Evolutionary conservation across 1,140 invertebrate species (phyloP).

Genomic region (Aphaenogaster ashmeadi): DNA sequence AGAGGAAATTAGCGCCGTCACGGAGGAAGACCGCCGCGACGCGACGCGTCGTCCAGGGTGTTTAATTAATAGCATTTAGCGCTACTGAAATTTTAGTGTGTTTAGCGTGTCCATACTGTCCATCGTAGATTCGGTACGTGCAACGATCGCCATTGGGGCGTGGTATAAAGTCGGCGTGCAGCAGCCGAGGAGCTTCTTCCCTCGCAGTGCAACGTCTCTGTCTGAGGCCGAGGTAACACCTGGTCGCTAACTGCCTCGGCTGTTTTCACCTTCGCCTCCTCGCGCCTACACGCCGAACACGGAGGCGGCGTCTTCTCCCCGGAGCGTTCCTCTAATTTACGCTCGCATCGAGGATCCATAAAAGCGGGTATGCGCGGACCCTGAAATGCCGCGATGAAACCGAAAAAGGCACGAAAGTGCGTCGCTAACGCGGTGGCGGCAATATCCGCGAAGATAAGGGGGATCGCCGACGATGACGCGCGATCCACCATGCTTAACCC

Average conservation of each 20-base stretch:
- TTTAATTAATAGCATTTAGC: slow-evolving; percentile 64
- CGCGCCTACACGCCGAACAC: slow-evolving; percentile 52
- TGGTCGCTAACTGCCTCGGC: slow-evolving; percentile 73
- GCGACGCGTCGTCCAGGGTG: not conserved
- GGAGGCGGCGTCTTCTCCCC: not conserved
- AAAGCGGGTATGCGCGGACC: slow-evolving; percentile 47
- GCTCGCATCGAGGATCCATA: slow-evolving; percentile 70
- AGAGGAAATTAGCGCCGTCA: slow-evolving; percentile 4
- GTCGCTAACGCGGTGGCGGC: slow-evolving; percentile 38
- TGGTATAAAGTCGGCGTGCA: slow-evolving; percentile 30
- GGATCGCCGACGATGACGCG: not conserved
- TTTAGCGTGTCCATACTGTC: slow-evolving; percentile 51
- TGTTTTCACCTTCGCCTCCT: slow-evolving; percentile 68
- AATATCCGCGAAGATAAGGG: slow-evolving; percentile 51
- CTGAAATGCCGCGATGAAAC: slow-evolving; percentile 43
- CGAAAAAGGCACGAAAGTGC: slow-evolving; percentile 39
- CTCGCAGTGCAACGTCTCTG: not conserved
- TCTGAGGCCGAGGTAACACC: slow-evolving; percentile 67
- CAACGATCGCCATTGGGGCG: not conserved
- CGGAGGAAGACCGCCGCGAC: not conserved
- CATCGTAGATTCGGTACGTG: slow-evolving; percentile 62
- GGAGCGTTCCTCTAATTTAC: slow-evolving; percentile 69
- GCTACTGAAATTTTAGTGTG: slow-evolving; percentile 71
- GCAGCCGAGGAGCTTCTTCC: not conserved
- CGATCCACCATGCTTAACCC: not conserved